A percentile compares a stretch with the other conserved stretches of the same genome.
phyloP scores from a whole-genome alignment of 2,797 vertebrate genomes.

The Chaunax sp. region DNA sequence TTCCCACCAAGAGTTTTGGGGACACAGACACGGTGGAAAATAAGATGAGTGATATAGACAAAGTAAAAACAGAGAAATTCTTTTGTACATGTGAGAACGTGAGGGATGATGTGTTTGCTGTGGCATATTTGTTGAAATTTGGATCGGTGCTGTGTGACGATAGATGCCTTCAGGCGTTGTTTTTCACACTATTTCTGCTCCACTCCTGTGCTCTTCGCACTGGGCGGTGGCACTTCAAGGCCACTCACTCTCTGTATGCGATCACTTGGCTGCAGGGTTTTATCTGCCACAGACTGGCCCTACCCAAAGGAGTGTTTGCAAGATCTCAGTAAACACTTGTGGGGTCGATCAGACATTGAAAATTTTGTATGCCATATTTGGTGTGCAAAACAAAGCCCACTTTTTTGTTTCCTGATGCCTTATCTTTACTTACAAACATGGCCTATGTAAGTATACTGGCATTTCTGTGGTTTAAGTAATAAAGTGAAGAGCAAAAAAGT shows the following conservation, averaged over 20 bases:
- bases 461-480: conserved; percentile 5
- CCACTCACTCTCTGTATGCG: conserved; percentile 32
- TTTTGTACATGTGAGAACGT: conserved; percentile 64
- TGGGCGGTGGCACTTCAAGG: conserved; percentile 45
- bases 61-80: conserved; percentile 26
- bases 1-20: conserved; percentile 55
- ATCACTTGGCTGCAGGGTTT: conserved; percentile 51
- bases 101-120: conserved; percentile 62
- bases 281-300: conserved; percentile 34
- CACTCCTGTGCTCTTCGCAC: conserved; percentile 9
- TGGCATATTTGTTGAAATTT: conserved; percentile 52
- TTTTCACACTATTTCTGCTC: conserved; percentile 49
- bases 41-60: conserved; percentile 59
- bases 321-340: conserved; percentile 46
- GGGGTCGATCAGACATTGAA: conserved; percentile 12
- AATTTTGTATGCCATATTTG: conserved; percentile 18
- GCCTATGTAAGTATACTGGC: background rate
- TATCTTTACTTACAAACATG: conserved; percentile 16
- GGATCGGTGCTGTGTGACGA: conserved; percentile 58
- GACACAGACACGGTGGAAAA: conserved; percentile 44
- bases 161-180: conserved; percentile 52
- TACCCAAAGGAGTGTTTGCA: conserved; percentile 54
- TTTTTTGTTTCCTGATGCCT: conserved; percentile 14
- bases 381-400: background rate
- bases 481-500: conserved; percentile 4